Evolutionary conservation across 2,797 vertebrate genomes (phyloP).

Genomic region (Brachymystax lenok): DNA sequence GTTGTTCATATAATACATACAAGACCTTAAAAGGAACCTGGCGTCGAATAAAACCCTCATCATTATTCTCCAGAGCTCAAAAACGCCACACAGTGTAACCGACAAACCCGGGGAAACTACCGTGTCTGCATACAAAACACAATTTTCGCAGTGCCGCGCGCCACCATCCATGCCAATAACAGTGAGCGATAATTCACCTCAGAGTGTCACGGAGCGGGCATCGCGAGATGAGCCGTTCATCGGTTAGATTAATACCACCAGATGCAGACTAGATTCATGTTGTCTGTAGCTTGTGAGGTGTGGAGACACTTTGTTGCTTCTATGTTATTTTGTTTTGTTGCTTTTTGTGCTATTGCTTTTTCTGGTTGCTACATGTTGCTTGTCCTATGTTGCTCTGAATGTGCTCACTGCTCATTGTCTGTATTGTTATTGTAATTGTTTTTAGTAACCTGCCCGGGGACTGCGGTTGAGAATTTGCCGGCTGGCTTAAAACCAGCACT

Average conservation of each 20-base stretch:
- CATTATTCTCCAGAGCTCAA: neutral
- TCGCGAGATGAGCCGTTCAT: conserved; percentile 67
- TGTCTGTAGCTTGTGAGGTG: too few relatives aligned
- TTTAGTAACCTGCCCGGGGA: too few relatives aligned
- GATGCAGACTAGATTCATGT: conserved; percentile 75
- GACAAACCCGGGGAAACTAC: neutral
- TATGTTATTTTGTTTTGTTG: too few relatives aligned
- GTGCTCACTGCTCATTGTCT: too few relatives aligned
- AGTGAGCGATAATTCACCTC: conserved; percentile 73
- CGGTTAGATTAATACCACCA: conserved; percentile 81
- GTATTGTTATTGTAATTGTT: too few relatives aligned
- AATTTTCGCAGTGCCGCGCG: neutral
- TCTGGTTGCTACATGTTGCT: too few relatives aligned
- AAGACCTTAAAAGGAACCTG: neutral
- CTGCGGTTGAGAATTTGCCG: too few relatives aligned
- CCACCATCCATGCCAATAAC: conserved; percentile 39
- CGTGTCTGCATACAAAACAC: conserved; percentile 7
- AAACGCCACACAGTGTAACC: conserved; percentile 3
- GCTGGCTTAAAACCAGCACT: too few relatives aligned
- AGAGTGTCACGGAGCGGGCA: conserved; percentile 64
- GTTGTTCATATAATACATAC: neutral
- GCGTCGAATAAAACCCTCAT: neutral
- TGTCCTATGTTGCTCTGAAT: too few relatives aligned
- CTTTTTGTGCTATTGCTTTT: too few relatives aligned
- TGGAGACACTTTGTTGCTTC: too few relatives aligned